Conservation (phyloP, 2,888 invertebrate genomes). For the Psylliodes chrysocephalus region DNA sequence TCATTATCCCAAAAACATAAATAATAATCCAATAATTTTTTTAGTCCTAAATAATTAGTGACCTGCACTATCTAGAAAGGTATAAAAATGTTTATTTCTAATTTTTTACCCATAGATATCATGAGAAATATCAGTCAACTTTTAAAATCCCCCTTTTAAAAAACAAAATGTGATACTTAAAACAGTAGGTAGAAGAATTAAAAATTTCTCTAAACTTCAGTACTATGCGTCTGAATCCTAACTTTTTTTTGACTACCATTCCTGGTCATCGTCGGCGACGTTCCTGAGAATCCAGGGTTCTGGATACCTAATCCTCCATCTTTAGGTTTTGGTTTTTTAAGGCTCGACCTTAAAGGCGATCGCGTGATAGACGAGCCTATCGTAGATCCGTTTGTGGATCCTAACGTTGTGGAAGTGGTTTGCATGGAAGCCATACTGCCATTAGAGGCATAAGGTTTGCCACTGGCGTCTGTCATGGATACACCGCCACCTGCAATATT, state of each 20-base stretch:
- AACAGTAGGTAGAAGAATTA: too few relatives aligned
- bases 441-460: conserved; percentile 76
- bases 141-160: too few relatives aligned
- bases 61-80: too few relatives aligned
- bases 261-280: conserved; percentile 83
- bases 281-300: conserved; percentile 86
- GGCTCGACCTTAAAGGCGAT: conserved; percentile 80
- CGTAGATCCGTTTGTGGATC: conserved; percentile 68
- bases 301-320: conserved; percentile 81
- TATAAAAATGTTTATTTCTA: too few relatives aligned
- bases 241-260: conserved; percentile 92
- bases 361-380: conserved; percentile 64
- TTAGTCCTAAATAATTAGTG: too few relatives aligned
- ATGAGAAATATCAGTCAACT: too few relatives aligned
- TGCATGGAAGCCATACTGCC: conserved; percentile 80
- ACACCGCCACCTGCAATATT: conserved; percentile 63
- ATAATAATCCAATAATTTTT: too few relatives aligned
- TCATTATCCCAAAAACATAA: too few relatives aligned
- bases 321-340: conserved; percentile 75
- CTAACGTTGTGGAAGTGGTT: conserved; percentile 75
- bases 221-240: conserved; percentile 90
- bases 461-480: conserved; percentile 89
- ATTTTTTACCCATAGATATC: too few relatives aligned
- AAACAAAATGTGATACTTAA: too few relatives aligned
- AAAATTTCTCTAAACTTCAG: conserved; percentile 87